Base-by-base conservation (phyloP, 2,797 vertebrate species). In the Rhynchotus rufescens region DNA sequence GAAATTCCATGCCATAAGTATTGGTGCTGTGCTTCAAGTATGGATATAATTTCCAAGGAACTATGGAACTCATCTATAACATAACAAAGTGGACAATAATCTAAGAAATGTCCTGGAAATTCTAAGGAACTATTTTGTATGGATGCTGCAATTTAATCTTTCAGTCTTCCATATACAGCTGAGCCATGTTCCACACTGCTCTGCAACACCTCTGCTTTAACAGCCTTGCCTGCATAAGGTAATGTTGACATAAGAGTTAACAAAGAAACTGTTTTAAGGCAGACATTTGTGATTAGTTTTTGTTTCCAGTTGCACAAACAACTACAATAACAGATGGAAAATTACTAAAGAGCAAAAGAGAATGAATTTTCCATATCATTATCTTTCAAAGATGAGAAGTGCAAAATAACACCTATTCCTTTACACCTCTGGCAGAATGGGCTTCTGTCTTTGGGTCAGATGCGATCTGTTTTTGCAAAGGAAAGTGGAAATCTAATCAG, bases 341-440 rank as follows among this genome's bases (percentile, higher is more conserved):
- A 87, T 89, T 83, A 95, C 49, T 45, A 74, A 93, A 93, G 60
- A 94, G 69, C 40, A 34, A 45, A 91, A 91, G 47, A 66, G 65
- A 95, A 86, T 71, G 47, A 90, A 83, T 89, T 95, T 94, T 83
- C 89, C 73, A 40, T 45, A 65, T 62, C 83, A 96, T 93, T 96
- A 81, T 95, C 76, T 90, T 72, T 80, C 71, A 7, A 59, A 88
- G 44, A 86, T 56, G 47, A 74, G 61, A 83, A 57, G 62, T 28
- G 73, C 62, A 86, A 81, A 89, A 54, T 76, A 94, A 28, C 86
- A 91, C 80, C 89, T 86, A 72, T 71, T 88, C 84, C 26, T 19
- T 89, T 89, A 75, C 38, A 34, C 0, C 1, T 51, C 80, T 92
- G 80, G 68, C 51, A 82, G 68, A 76, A 87, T 2, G 21, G 84